Conservation (phyloP, 2,888 invertebrate species). For the Cryptocephalus primarius region DNA sequence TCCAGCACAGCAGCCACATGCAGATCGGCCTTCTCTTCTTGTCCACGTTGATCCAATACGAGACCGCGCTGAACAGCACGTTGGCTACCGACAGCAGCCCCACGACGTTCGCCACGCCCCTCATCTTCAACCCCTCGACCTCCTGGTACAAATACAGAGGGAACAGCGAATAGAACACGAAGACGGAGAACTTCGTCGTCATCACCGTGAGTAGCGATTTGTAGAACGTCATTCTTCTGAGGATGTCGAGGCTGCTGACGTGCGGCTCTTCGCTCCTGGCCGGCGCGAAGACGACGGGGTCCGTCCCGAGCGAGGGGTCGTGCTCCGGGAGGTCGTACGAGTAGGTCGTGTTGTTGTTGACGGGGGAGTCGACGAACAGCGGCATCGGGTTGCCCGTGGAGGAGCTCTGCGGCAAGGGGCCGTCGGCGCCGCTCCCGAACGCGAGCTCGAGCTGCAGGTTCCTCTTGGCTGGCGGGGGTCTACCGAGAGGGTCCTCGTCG, state of each 20-base stretch:
- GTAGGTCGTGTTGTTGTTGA: conserved; percentile 37
- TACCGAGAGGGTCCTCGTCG: conserved; percentile 8
- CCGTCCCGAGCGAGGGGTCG: conserved; percentile 1
- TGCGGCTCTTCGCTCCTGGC: conserved; percentile 6
- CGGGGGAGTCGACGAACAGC: conserved; percentile 45
- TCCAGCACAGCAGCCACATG: conserved; percentile 37
- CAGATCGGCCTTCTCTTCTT: conserved; percentile 26
- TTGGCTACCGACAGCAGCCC: conserved; percentile 23
- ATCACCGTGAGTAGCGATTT: conserved; percentile 43
- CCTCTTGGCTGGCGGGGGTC: not conserved
- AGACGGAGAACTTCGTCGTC: conserved; percentile 43
- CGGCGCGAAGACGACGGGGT: conserved; percentile 25
- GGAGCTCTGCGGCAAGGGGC: not conserved
- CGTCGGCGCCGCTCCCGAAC: conserved; percentile 6
- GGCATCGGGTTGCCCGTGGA: conserved; percentile 36
- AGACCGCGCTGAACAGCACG: conserved; percentile 23
- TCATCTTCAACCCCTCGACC: conserved; percentile 20
- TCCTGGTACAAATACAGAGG: conserved; percentile 40
- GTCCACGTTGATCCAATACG: conserved; percentile 26
- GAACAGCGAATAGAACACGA: conserved; percentile 43
- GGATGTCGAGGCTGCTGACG: conserved; percentile 15
- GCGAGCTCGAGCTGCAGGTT: conserved; percentile 18
- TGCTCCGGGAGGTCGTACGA: conserved; percentile 26
- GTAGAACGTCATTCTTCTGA: conserved; percentile 40
- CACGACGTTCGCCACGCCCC: conserved; percentile 23